Base-by-base conservation (phyloP, 2,888 invertebrate species). In the Acleris cristana region DNA sequence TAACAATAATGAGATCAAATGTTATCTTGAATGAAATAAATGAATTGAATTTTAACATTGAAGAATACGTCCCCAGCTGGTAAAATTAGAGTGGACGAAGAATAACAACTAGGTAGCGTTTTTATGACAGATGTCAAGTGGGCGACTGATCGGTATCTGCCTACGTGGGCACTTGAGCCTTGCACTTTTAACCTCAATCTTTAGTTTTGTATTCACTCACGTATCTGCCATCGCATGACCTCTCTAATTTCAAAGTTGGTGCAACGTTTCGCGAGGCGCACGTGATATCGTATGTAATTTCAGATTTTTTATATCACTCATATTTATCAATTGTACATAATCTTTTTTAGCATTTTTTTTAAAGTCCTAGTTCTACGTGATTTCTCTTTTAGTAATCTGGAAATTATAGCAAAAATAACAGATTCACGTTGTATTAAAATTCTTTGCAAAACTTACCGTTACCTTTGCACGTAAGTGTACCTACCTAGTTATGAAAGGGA, bases 121-220 rank as follows among this genome's bases (percentile, higher is more conserved):
- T 49, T 48, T 61, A 55, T 18, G 55, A 55, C 55, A 18, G 40
- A n/a, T 23, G 40, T 48, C 16, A 54, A 71, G 80, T 79, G 77
- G 81, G 81, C 79, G 78, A 73, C 72, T 70, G 81, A 83, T 80
- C 72, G 64, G 18, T 71, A 81, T 80, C 80, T 74, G 51, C 70
- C 71, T 76, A 83, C 82, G 82, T 81, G 79, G 72, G 74, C 69
- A 71, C 70, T 67, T 73, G 73, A 71, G 75, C 72, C 77, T 75
- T 78, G 75, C 75, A 75, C 79, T 75, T 73, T 72, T 71, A 52
- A 71, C 63, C 66, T 69, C 69, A 61, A 19, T 14, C 40, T 26
- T 23, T 59, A 59, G 6, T 14, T 56, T 49, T 26, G 58, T 59
- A 59, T 59, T 40, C 56, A 21, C 14, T 21, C 51, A 49, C 48